phyloP scores from a whole-genome alignment of 2,797 vertebrate genomes.

The Diglossa cyanea region DNA sequence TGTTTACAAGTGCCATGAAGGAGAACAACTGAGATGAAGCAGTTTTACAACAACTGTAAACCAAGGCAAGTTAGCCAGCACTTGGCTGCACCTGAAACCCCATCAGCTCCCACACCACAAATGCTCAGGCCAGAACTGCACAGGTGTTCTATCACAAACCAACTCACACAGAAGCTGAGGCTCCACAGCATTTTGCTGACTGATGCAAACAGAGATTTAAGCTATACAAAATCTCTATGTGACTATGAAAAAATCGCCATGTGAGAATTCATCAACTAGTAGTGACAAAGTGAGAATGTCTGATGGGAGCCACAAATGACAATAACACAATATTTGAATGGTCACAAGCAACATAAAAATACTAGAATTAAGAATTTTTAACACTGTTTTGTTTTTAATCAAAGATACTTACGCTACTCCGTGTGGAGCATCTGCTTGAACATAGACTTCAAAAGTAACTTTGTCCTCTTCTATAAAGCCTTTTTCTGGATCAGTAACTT shows the following conservation, averaged over 20 bases:
- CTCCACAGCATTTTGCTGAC: neutral
- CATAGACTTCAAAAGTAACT: conserved; percentile 97
- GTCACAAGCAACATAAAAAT: neutral
- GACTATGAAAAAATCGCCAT: neutral
- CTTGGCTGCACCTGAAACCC: neutral
- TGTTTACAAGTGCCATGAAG: neutral
- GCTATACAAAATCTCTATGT: neutral
- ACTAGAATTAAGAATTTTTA: neutral
- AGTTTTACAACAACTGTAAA: neutral
- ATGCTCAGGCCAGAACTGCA: neutral
- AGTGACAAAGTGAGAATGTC: neutral
- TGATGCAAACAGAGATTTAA: neutral
- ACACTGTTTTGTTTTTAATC: neutral
- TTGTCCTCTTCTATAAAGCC: conserved; percentile 98
- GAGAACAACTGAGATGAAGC: neutral
- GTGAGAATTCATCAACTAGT: neutral
- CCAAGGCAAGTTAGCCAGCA: neutral
- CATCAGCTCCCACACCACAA: neutral
- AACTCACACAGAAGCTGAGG: neutral
- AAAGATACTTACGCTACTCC: conserved; percentile 92
- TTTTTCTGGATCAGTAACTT: conserved; percentile 97
- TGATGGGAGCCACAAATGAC: neutral
- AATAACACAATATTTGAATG: neutral
- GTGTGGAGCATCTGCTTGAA: conserved; percentile 97
- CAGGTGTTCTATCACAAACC: neutral